Evolutionary conservation across 2,797 vertebrate genomes (phyloP).

Genomic region (Novumbra hubbsi): DNA sequence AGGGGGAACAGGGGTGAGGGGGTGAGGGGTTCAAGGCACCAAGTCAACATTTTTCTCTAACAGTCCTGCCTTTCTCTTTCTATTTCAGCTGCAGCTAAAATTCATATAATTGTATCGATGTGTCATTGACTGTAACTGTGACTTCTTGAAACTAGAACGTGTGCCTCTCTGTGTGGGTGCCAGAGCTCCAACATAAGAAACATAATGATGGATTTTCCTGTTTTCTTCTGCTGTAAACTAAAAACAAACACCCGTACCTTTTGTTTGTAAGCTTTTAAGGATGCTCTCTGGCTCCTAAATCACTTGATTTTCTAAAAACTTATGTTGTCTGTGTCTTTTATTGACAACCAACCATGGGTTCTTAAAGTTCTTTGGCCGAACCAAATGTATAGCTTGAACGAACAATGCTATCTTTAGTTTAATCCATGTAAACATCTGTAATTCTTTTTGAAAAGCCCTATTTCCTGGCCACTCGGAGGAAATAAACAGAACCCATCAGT

Average conservation of each 20-base stretch:
- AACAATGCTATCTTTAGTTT: neutral
- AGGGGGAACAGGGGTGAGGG: neutral
- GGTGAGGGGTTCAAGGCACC: slow-evolving; percentile 33
- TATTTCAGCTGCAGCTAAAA: neutral
- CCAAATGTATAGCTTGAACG: neutral
- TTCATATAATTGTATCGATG: neutral
- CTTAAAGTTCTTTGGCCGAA: slow-evolving; percentile 2
- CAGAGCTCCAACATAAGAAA: slow-evolving; percentile 18
- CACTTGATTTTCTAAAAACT: slow-evolving; percentile 35
- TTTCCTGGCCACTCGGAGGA: slow-evolving; percentile 53
- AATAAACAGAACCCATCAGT: slow-evolving; percentile 46
- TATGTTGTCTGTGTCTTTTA: slow-evolving; percentile 23
- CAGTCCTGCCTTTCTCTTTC: neutral
- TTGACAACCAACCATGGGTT: slow-evolving; percentile 9
- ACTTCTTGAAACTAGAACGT: neutral
- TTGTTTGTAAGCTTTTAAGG: slow-evolving; percentile 21
- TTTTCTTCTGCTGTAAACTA: slow-evolving; percentile 20
- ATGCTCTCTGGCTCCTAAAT: slow-evolving; percentile 11
- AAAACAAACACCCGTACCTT: slow-evolving; percentile 21
- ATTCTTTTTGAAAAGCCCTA: slow-evolving; percentile 4
- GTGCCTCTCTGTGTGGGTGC: slow-evolving; percentile 2
- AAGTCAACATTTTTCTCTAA: neutral
- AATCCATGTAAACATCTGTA: neutral
- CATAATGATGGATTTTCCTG: slow-evolving; percentile 9
- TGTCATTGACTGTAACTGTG: slow-evolving; percentile 3